Evolutionary conservation across 2,113 vertebrate genomes (phyloP).

Genomic region (Atlantisia rogersi): DNA sequence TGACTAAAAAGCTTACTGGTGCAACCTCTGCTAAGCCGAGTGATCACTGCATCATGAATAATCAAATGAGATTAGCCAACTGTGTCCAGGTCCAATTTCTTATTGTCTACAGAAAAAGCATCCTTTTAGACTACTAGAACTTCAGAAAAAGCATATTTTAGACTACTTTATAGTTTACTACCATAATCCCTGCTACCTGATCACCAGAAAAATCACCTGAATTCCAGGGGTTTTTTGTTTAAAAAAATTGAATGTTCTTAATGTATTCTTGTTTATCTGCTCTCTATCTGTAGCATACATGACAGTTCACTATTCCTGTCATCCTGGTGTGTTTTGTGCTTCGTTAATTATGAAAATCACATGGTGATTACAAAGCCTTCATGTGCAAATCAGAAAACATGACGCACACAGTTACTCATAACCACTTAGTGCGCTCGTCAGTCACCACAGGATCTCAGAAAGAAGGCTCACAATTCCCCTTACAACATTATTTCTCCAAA

Average conservation of each 20-base stretch:
- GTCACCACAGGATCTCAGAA: neutral
- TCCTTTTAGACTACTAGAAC: neutral
- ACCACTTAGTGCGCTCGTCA: neutral
- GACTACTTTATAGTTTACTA: neutral
- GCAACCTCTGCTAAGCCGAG: neutral
- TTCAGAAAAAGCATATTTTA: neutral
- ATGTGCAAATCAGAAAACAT: conserved; percentile 46
- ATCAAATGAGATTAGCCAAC: conserved; percentile 53
- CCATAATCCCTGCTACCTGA: neutral
- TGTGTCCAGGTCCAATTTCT: conserved; percentile 21
- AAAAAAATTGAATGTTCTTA: neutral
- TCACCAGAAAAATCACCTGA: neutral
- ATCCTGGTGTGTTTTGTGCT: neutral
- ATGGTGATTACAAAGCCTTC: conserved; percentile 8
- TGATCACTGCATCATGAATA: conserved; percentile 42
- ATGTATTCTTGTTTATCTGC: conserved; percentile 6
- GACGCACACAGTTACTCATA: neutral
- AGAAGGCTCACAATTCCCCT: neutral
- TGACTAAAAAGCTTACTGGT: neutral
- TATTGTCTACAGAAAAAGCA: neutral
- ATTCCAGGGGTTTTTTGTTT: neutral
- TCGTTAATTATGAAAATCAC: conserved; percentile 33
- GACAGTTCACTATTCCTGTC: neutral
- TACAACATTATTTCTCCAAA: neutral
- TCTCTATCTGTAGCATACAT: neutral